Conservation (phyloP, 1,140 invertebrate species). For the Hyphantria cunea region DNA sequence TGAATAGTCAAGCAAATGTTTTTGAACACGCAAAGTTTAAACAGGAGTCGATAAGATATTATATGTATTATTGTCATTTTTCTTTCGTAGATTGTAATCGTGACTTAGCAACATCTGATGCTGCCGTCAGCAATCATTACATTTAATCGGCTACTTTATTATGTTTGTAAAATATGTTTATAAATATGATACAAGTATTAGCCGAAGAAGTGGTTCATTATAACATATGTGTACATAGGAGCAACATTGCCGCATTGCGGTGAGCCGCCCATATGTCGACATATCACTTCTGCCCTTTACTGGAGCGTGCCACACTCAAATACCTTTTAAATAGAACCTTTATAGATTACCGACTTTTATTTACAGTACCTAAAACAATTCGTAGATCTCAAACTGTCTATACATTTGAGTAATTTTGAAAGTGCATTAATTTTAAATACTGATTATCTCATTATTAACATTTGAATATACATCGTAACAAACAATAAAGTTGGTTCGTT, state of each 20-base stretch:
- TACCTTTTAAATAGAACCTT: conserved; percentile 47
- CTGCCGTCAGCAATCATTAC: conserved; percentile 12
- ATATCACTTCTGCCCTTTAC: conserved; percentile 74
- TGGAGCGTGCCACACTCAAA: conserved; percentile 52
- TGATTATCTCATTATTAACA: neutral
- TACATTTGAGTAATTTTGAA: neutral
- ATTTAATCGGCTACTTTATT: conserved; percentile 46
- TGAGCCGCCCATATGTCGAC: conserved; percentile 69
- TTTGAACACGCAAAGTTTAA: neutral
- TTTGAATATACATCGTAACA: neutral
- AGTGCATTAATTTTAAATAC: neutral
- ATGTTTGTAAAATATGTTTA: conserved; percentile 50
- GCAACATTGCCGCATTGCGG: conserved; percentile 75
- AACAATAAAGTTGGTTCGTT: conserved; percentile 10
- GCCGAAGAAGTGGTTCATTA: conserved; percentile 59
- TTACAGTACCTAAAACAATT: neutral
- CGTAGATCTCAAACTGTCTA: neutral
- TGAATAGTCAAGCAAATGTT: neutral
- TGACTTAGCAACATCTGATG: conserved; percentile 11
- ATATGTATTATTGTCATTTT: neutral
- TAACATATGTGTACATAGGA: conserved; percentile 69
- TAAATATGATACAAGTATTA: conserved; percentile 66
- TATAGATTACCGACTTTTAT: conserved; percentile 36
- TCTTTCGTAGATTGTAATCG: neutral
- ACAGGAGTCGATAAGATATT: neutral